Evolutionary conservation across 2,888 invertebrate species (phyloP).

Genomic region (Silvanus unidentatus): DNA sequence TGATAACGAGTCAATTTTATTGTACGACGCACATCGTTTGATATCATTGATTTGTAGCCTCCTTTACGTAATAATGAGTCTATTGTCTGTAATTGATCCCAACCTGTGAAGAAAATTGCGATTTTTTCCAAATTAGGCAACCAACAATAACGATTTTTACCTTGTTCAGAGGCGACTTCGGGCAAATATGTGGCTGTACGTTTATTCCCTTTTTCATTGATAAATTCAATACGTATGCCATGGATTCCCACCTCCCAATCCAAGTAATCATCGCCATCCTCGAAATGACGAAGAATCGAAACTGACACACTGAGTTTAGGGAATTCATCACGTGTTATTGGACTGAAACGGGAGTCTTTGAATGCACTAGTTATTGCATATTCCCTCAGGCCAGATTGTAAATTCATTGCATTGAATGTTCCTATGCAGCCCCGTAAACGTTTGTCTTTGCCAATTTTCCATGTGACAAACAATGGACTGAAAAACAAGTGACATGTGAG

Average conservation of each 20-base stretch:
- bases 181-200: conserved; percentile 98
- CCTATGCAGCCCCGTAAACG: conserved; percentile 97
- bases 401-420: conserved; percentile 94
- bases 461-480: conserved; percentile 97
- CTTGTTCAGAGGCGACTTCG: conserved; percentile 97
- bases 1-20: conserved; percentile 95
- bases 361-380: conserved; percentile 97
- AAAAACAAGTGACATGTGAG: conserved; percentile 9
- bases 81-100: conserved; percentile 98
- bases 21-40: conserved; percentile 78
- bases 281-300: conserved; percentile 93
- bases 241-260: conserved; percentile 98
- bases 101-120: conserved; percentile 53
- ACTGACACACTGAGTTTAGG: conserved; percentile 90
- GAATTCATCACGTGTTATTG: conserved; percentile 90
- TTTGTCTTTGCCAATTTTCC: conserved; percentile 96
- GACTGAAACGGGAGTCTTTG: conserved; percentile 94
- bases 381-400: conserved; percentile 90
- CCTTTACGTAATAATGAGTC: conserved; percentile 96
- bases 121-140: conserved; percentile 19
- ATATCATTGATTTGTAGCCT: conserved; percentile 87
- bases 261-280: conserved; percentile 88
- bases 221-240: conserved; percentile 96
- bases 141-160: conserved; percentile 50
- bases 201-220: conserved; percentile 87